Evolutionary conservation across 2,113 vertebrate genomes (phyloP).

Genomic region (Anas platyrhynchos): DNA sequence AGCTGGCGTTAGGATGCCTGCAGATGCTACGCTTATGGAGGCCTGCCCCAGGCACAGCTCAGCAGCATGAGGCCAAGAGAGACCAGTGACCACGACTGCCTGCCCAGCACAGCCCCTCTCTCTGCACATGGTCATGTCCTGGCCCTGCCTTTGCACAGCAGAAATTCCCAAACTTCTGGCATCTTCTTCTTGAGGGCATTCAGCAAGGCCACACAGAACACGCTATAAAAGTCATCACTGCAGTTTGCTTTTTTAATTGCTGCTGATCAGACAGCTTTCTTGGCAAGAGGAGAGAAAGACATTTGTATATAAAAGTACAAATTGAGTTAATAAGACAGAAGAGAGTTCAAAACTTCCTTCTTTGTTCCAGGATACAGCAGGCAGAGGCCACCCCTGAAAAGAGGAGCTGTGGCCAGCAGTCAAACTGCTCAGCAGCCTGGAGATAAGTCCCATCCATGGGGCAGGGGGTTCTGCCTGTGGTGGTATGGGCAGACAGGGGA

Average conservation of each 20-base stretch:
- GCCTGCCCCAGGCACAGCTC: background rate
- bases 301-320: background rate
- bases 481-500: background rate
- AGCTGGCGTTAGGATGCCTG: fast-evolving
- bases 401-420: background rate
- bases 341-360: background rate
- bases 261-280: background rate
- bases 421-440: background rate
- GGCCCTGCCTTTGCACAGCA: background rate
- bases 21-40: background rate
- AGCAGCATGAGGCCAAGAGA: background rate
- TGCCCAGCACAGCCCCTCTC: background rate
- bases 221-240: background rate
- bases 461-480: background rate
- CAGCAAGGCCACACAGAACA: background rate
- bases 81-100: background rate
- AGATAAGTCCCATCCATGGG: background rate
- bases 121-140: background rate
- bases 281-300: background rate
- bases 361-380: background rate
- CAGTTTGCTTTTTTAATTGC: slow-evolving; percentile 28
- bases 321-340: background rate
- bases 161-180: background rate
- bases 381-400: background rate
- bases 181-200: background rate